Base-by-base conservation (phyloP, 2,888 invertebrate species). In the Drosophila prolongata region DNA sequence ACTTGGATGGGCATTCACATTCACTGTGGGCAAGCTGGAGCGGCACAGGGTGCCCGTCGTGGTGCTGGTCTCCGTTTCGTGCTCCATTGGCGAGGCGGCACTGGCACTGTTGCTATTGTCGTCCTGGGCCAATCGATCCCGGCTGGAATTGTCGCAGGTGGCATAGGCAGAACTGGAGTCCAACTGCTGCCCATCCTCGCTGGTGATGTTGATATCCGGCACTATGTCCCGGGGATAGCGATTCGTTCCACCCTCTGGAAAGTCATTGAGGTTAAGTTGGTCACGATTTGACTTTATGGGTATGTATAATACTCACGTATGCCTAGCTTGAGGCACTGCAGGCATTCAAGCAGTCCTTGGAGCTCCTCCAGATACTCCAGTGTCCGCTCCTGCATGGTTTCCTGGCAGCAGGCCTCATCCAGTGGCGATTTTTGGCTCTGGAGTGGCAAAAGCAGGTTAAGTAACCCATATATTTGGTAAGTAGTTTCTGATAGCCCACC, bases 131-230 rank as follows among this genome's bases (percentile, higher is more conserved):
- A 90, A 53, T 3, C 78, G 80, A 58, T 90, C 80, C 3, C 78
- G 80, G 16, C 78, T 78, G 3, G 77, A 83, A 8, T 65, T 71
- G 16, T 80, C 78, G 34, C 73, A 76, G 10, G 72, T 75, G 54
- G 74, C 76, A 58, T 76, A 66, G 3, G 72, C 57, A 0, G 79
- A 77, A 19, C 83, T 82, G 5, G 78, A 75, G 14, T 83, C 78
- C 59, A 87, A 19, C 54, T 77, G 85, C 50, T 67, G 68, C 6
- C 80, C 86, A 38, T 92, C 92, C 42, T 90, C 92, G 46, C 83
- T 70, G 6, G 91, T 92, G 9, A 92, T 90, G 62, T 89, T 92
- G 10, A 92, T 92, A 55, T 91, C 91, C 2, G 92, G 92, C 27
- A 92, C 87, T 16, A 87, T 75, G 30, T 91, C 89, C 6, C 73